Evolutionary conservation across 2,113 vertebrate genomes (phyloP).

Genomic region (Coptodon rendalli): DNA sequence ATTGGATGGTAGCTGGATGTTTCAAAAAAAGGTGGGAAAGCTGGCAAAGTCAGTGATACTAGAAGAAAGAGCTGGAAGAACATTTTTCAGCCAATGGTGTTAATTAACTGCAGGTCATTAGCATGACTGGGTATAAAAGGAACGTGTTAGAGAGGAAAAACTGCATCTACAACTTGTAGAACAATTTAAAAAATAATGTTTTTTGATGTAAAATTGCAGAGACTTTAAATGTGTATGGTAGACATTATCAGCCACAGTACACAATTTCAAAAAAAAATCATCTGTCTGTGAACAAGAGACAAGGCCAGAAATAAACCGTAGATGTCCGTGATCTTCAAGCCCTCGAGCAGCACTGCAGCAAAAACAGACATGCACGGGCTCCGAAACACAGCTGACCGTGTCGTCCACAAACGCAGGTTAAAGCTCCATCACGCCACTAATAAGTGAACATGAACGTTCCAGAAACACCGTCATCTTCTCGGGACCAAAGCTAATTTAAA

Average conservation of each 20-base stretch:
- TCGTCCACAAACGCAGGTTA: neutral
- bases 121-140: neutral
- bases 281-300: neutral
- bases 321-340: neutral
- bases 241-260: neutral
- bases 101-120: neutral
- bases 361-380: rapidly evolving
- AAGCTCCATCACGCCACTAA: rapidly evolving
- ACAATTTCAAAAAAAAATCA: neutral
- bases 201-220: neutral
- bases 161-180: neutral
- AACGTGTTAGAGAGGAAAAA: neutral
- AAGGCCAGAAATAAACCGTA: neutral
- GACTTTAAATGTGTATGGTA: neutral
- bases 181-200: neutral
- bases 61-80: neutral
- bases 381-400: neutral
- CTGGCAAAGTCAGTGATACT: neutral
- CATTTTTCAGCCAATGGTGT: rapidly evolving
- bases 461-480: rapidly evolving
- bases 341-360: neutral
- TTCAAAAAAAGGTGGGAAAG: neutral
- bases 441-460: neutral
- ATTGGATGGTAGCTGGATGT: neutral
- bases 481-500: neutral